Evolutionary conservation across 2,113 vertebrate genomes (phyloP), one percentile per base, ranked within the genome.

Genomic region (Plestiodon gilberti): DNA sequence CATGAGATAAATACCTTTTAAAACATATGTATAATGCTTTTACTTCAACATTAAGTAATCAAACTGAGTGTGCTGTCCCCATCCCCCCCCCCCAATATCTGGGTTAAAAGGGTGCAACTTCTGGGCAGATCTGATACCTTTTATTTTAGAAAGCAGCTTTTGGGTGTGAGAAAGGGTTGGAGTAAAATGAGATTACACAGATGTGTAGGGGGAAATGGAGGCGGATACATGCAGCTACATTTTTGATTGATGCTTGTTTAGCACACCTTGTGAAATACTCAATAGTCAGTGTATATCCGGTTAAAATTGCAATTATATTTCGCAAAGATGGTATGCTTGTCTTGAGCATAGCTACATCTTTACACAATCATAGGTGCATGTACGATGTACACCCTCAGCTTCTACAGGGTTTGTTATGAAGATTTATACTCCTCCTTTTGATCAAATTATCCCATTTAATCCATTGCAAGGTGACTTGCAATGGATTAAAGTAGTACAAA

Each of bases 221-320:
- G 0, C 33, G 4, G n/a, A 48, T 87, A 48, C 30, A 75, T 74
- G 23, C 81, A 78, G 82, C 52, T 78, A 71, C 3, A 20, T 79
- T 71, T 55, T 67, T 93, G 73, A 75, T 93, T 90, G 78, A 82
- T 81, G 62, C 17, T 14, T 38, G 25, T 22, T 85, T 82, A 14
- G 80, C 84, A 33, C 2, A 11, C 84, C 57, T 89, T 93, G 87
- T 88, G 83, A 93, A 57, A 90, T 79, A 65, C 11, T 48, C 25
- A 22, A 33, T 65, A 43, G n/a, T n/a, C n/a, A n/a, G 30, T 57
- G 20, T 6, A 52, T 83, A 38, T 11, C 40, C 83, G 67, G 82
- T 90, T 84, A 86, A 87, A 82, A 86, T 90, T 85, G 88, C 59
- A 88, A 84, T 91, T 91, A 74, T 0, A 0, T 78, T 91, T 90